Evolutionary conservation across 2,113 vertebrate genomes (phyloP).

Genomic region (Pelecanoides urinatrix): DNA sequence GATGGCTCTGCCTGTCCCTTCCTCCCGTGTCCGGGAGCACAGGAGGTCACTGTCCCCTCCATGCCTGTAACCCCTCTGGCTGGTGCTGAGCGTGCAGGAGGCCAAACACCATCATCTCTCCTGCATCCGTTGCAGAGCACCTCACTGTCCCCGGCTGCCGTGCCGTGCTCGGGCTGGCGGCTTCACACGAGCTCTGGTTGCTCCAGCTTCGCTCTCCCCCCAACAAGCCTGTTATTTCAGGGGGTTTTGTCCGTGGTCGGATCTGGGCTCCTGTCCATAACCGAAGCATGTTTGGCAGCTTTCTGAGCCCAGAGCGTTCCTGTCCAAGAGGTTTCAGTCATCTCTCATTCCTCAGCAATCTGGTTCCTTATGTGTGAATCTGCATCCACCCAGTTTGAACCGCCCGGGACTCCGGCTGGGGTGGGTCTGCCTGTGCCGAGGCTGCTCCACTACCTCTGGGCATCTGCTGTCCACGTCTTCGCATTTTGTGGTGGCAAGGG

Average conservation of each 20-base stretch:
- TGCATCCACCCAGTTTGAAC: constrained; percentile 49
- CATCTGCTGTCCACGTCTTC: not conserved
- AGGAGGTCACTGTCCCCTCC: not conserved
- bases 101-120: not conserved
- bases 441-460: not conserved
- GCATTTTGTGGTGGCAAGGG: not conserved
- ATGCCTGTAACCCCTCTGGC: rapidly evolving
- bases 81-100: not conserved
- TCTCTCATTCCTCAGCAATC: constrained; percentile 56
- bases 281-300: constrained; percentile 56
- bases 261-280: constrained; percentile 59
- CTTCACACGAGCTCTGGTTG: not conserved
- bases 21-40: rapidly evolving
- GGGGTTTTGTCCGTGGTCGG: constrained; percentile 34
- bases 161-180: not conserved
- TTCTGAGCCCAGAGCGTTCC: constrained; percentile 35
- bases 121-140: not conserved
- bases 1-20: not conserved
- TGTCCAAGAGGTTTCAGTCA: constrained; percentile 65
- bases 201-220: not conserved
- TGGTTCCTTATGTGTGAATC: constrained; percentile 48
- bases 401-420: not conserved
- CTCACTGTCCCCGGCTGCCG: not conserved
- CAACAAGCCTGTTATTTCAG: not conserved
- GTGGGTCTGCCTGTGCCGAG: not conserved